Evolutionary conservation across 2,113 vertebrate species (phyloP), one percentile per base, ranked within the genome.

Genomic region (Leptosomus discolor): DNA sequence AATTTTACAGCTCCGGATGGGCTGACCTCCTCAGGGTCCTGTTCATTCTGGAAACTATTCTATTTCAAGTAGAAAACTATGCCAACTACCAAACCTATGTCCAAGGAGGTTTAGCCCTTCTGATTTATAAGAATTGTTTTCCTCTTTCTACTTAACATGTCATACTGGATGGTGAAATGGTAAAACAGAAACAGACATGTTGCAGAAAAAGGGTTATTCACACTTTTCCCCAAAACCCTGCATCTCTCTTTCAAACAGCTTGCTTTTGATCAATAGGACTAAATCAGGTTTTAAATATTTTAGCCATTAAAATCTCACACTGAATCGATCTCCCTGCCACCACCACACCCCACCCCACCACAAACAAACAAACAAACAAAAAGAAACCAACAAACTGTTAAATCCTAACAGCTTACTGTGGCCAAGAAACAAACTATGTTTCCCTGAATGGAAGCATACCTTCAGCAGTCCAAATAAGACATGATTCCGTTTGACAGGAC

Each of bases 181-280:
- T 60, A 50, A 77, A 91, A 45, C 8, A 74, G 26, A 77, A 91
- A 45, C 8, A 74, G 26, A 60, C 4, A 12, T 22, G 18, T 23
- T 82, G 24, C 24, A 88, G 29, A 91, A 65, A 67, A 74, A 78
- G 8, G 17, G 2, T 56, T 85, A 60, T n/a, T 22, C 15, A 56
- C 2, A 1, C 3, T 69, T 88, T 91, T 8, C 0, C 7, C 12
- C 4, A 4, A 20, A 65, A 22, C 51, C 9, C 15, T 46, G 9
- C 5, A 65, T n/a, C 18, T 50, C 9, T 37, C 5, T 70, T 74
- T 75, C 45, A 91, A 70, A 70, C 3, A 23, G 3, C 21, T 93
- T 77, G 7, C 5, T 64, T 80, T 68, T 50, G 5, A 30, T 64
- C n/a, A 39, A 15, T 23, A 17, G 6, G n/a, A 58, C 12, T 58